phyloP scores from a whole-genome alignment of 2,113 vertebrate species.

The Potamarius usumacintae region DNA sequence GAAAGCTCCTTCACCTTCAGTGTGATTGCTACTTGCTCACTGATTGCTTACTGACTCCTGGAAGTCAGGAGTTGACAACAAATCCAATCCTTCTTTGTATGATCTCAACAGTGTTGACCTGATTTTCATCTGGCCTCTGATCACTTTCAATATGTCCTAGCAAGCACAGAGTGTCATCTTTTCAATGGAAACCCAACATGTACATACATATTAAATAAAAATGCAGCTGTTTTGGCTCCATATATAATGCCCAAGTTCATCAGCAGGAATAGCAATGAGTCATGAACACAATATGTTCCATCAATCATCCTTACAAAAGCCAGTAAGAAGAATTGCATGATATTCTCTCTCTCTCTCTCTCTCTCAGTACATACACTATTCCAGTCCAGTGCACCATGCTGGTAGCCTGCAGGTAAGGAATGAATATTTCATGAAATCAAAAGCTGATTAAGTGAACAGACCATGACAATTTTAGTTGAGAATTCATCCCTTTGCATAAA shows the following conservation, averaged over 20 bases:
- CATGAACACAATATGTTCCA: slow-evolving; percentile 9
- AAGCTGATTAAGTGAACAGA: slow-evolving; percentile 63
- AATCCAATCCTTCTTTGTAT: neutral
- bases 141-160: neutral
- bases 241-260: slow-evolving; percentile 40
- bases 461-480: slow-evolving; percentile 53
- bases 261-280: slow-evolving; percentile 23
- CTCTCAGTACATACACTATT: slow-evolving; percentile 28
- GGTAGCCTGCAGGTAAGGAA: slow-evolving; percentile 60
- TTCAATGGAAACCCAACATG: neutral
- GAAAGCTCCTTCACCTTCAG: neutral
- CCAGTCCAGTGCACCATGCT: slow-evolving; percentile 55
- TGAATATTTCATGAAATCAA: slow-evolving; percentile 75
- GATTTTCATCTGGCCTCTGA: neutral
- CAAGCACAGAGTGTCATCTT: neutral
- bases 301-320: slow-evolving; percentile 51
- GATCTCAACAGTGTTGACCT: neutral
- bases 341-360: neutral
- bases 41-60: neutral
- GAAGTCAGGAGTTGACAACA: neutral
- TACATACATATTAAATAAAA: slow-evolving; percentile 1
- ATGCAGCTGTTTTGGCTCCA: slow-evolving; percentile 22
- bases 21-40: neutral
- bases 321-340: slow-evolving; percentile 56
- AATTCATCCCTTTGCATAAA: slow-evolving; percentile 52